Conservation (phyloP, 2,113 vertebrate genomes). For the Nerophis lumbriciformis region DNA sequence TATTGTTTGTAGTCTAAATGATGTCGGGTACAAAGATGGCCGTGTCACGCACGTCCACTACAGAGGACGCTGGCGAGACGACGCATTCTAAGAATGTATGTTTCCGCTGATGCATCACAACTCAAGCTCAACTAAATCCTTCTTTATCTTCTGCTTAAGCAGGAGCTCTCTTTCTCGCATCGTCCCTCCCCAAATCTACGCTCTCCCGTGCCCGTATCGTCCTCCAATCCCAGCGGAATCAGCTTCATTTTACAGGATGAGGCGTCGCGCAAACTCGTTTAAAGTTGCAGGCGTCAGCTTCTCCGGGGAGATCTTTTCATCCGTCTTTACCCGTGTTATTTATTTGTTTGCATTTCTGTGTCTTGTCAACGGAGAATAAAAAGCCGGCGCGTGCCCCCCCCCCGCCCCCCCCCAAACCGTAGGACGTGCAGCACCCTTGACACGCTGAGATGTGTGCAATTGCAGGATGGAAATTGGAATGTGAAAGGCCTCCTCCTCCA, state of each 20-base stretch:
- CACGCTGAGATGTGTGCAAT: slow-evolving; percentile 17
- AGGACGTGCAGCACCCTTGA: slow-evolving; percentile 12
- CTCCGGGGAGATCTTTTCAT: slow-evolving; percentile 45
- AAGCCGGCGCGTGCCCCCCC: slow-evolving; percentile 19
- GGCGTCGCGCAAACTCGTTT: slow-evolving; percentile 44
- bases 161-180: slow-evolving; percentile 30
- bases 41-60: no score
- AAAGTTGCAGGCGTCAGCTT: slow-evolving; percentile 17
- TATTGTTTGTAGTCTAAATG: no score
- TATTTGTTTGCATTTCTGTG: slow-evolving; percentile 50
- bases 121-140: slow-evolving; percentile 37
- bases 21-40: no score
- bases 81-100: neutral
- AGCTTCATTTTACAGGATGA: slow-evolving; percentile 42
- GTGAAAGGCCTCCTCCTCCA: slow-evolving; percentile 40
- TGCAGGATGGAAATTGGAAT: slow-evolving; percentile 65
- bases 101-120: slow-evolving; percentile 28
- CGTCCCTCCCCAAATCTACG: slow-evolving; percentile 25
- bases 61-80: no score
- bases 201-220: slow-evolving; percentile 18
- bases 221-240: slow-evolving; percentile 38
- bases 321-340: slow-evolving; percentile 48
- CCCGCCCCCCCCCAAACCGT: slow-evolving; percentile 1
- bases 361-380: slow-evolving; percentile 49
- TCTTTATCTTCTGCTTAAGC: slow-evolving; percentile 33